Conservation (phyloP, 2,888 invertebrate species). For the Eupithecia vulgata region DNA sequence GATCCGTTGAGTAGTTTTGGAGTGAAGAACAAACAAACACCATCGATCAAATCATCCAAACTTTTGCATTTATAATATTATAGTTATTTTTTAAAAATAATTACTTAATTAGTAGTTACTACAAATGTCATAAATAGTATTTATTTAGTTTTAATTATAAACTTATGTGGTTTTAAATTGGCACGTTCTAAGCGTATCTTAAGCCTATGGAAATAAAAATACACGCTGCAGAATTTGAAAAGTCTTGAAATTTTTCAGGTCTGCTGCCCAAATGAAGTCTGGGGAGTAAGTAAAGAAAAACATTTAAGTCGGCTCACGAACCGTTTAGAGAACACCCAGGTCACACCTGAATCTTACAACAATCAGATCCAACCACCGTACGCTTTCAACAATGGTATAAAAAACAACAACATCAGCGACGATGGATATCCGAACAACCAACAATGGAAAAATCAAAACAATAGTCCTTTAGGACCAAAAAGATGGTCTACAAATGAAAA, state of each 20-base stretch:
- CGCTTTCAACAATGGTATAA: not conserved
- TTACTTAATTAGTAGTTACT: not conserved
- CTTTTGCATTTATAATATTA: no score
- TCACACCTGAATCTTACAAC: not conserved
- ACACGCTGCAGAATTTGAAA: not conserved
- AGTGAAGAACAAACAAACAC: no score
- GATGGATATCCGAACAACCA: constrained; percentile 14
- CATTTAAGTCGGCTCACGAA: constrained; percentile 14
- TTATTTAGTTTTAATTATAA: no score
- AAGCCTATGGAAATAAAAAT: no score
- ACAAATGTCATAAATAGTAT: not conserved
- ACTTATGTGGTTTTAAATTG: not conserved
- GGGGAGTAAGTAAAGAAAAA: constrained; percentile 45
- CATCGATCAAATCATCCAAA: no score
- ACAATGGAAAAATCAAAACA: constrained; percentile 12
- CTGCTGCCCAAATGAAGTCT: constrained; percentile 60
- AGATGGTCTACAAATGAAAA: constrained; percentile 19
- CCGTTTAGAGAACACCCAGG: constrained; percentile 9
- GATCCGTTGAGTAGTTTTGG: no score
- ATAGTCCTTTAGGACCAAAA: constrained; percentile 18
- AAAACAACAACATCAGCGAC: constrained; percentile 7
- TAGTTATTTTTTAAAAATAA: no score
- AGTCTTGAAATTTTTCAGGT: constrained; percentile 52
- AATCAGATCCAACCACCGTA: not conserved
- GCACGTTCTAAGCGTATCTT: not conserved